Evolutionary conservation across 2,797 vertebrate genomes (phyloP).

Genomic region (Sebastes hopkinsi): DNA sequence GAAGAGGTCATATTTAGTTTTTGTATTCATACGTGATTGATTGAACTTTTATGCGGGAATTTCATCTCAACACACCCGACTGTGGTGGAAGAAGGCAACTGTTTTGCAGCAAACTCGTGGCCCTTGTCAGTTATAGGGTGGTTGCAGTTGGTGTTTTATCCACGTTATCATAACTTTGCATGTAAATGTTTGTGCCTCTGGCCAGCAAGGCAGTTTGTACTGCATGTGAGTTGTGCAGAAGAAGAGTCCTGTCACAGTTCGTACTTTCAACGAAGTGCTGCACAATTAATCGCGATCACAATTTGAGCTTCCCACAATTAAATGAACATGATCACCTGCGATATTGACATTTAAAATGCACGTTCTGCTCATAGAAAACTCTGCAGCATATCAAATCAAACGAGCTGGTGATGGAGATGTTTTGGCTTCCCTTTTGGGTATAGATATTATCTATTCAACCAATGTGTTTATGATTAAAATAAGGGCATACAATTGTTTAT

Average conservation of each 20-base stretch:
- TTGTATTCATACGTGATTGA: not conserved
- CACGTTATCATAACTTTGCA: not conserved
- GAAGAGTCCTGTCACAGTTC: not conserved
- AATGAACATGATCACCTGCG: too few species aligned
- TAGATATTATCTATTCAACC: too few species aligned
- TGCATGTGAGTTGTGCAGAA: not conserved
- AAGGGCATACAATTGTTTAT: too few species aligned
- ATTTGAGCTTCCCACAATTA: too few species aligned
- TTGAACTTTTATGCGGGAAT: not conserved
- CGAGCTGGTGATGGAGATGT: too few species aligned
- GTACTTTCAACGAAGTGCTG: not conserved
- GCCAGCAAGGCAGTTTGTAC: not conserved
- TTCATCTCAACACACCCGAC: not conserved
- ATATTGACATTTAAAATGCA: too few species aligned
- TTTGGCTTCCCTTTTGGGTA: too few species aligned
- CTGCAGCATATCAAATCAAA: too few species aligned
- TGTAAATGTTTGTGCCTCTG: not conserved
- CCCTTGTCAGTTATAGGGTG: not conserved
- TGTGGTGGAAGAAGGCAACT: not conserved
- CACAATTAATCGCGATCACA: too few species aligned
- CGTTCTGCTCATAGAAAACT: too few species aligned
- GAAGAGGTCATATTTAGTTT: not conserved
- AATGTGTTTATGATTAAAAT: too few species aligned
- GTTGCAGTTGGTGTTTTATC: not conserved
- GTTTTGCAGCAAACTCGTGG: not conserved